phyloP scores from a whole-genome alignment of 1,140 invertebrate species.

The Uloborus diversus region DNA sequence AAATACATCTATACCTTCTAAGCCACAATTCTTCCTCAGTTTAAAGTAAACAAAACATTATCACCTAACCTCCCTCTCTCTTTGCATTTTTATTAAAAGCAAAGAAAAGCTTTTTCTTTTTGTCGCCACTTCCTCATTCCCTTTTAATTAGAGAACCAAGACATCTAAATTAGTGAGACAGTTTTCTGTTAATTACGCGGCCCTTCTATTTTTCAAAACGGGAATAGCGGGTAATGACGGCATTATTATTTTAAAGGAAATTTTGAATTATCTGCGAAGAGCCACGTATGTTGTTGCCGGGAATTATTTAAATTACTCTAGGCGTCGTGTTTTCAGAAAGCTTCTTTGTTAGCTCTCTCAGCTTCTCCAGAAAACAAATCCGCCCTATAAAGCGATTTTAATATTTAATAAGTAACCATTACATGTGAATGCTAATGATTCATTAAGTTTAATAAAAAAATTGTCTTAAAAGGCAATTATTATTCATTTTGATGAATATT shows the following conservation, averaged over 20 bases:
- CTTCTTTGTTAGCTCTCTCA: not conserved
- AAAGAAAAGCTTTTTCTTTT: slow-evolving; percentile 7
- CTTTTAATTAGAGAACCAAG: slow-evolving; percentile 25
- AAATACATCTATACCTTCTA: not conserved
- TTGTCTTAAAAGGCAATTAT: too few relatives aligned
- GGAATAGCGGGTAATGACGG: slow-evolving; percentile 12
- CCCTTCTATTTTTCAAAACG: not conserved
- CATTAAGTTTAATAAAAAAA: too few relatives aligned
- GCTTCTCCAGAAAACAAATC: not conserved
- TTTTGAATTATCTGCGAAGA: not conserved
- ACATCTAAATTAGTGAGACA: slow-evolving; percentile 20
- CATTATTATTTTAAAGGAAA: slow-evolving; percentile 13
- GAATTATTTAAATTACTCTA: not conserved
- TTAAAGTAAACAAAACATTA: slow-evolving; percentile 57
- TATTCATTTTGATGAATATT: too few relatives aligned
- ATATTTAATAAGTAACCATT: too few relatives aligned
- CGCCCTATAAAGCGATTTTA: too few relatives aligned
- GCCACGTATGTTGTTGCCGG: not conserved
- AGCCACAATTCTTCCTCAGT: not conserved
- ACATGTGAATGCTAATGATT: too few relatives aligned
- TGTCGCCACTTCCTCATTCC: not conserved
- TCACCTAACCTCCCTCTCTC: not conserved
- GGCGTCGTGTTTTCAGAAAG: not conserved
- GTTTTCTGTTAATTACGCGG: slow-evolving; percentile 5
- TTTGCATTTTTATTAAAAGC: slow-evolving; percentile 30